Evolutionary conservation across 2,113 vertebrate species (phyloP), one percentile per base, ranked within the genome.

Genomic region (Callospermophilus lateralis): DNA sequence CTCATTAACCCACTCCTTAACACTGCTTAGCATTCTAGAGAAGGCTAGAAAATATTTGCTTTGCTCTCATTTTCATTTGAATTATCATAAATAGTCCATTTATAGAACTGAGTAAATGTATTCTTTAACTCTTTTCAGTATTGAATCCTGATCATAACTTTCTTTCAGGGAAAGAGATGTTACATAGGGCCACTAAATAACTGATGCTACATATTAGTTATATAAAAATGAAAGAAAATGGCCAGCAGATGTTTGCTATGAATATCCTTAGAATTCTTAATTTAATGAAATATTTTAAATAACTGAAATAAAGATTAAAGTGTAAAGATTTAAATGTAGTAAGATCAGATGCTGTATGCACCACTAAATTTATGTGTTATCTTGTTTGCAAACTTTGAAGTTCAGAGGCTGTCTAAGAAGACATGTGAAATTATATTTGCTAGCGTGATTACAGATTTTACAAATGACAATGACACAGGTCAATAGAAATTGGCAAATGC

Each of bases 371-470:
- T 91, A 20, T 74, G 12, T 88, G 67, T 63, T 7, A 32, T 13
- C 34, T 3, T 73, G 20, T 90, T 90, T 78, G 79, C 80, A 89
- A 94, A 77, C 11, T 58, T 90, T 65, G 8, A 90, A 76, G 28
- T 94, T 93, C 45, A 79, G 79, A 95, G 13, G n/a, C 37, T 80
- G 30, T 65, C 30, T 83, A 53, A 96, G 90, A 76, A 74, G 55
- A 83, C 53, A 94, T n/a, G 30, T 48, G 22, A 72, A 92, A 72
- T 83, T 68, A 58, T 55, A 61, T 96, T 92, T 94, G 45, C 63
- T 86, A 92, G 72, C 28, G 26, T 92, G 53, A 87, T 74, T 78
- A 84, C 26, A 94, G 85, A 93, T 86, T 96, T 94, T 74, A 37
- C 80, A 93, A 88, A 88, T 91, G 55, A 74, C 65, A 88, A 68